Percentiles rank a stretch among this genome's conserved stretches.
phyloP scores from a whole-genome alignment of 2,113 vertebrate species.

The Calyptomena viridis region DNA sequence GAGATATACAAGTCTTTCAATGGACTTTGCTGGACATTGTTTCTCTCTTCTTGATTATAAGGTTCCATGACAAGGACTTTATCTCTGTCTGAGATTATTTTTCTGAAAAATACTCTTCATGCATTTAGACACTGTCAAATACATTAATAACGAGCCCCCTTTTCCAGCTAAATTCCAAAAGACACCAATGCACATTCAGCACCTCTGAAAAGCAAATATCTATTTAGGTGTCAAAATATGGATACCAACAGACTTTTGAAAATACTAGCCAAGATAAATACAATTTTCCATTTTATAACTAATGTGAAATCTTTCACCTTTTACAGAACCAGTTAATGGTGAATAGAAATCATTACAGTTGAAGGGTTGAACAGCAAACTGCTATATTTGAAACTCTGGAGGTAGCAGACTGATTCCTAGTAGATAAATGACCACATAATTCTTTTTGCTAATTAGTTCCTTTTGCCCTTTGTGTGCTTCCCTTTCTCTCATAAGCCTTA shows the following conservation, averaged over 20 bases:
- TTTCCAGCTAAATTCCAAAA: conserved; percentile 19
- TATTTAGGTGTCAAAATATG: not conserved
- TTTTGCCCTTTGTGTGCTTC: not conserved
- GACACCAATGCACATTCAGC: not conserved
- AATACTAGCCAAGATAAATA: not conserved
- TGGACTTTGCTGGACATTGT: not conserved
- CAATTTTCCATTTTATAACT: not conserved
- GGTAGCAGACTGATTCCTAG: not conserved
- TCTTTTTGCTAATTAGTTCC: not conserved
- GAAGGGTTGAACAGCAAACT: not conserved
- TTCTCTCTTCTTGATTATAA: not conserved
- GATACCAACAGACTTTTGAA: not conserved
- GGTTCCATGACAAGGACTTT: not conserved
- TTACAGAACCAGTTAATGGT: not conserved
- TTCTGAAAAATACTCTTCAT: conserved; percentile 22
- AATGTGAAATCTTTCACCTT: not conserved
- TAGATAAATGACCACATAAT: not conserved
- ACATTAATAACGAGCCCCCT: not conserved
- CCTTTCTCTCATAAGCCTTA: not conserved
- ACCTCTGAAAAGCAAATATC: not conserved
- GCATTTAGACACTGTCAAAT: conserved; percentile 38
- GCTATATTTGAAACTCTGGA: not conserved
- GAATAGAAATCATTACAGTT: not conserved
- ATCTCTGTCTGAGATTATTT: not conserved
- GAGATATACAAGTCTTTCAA: not conserved